Conservation (phyloP, 2,113 vertebrate genomes). For the Syngnathus typhle region DNA sequence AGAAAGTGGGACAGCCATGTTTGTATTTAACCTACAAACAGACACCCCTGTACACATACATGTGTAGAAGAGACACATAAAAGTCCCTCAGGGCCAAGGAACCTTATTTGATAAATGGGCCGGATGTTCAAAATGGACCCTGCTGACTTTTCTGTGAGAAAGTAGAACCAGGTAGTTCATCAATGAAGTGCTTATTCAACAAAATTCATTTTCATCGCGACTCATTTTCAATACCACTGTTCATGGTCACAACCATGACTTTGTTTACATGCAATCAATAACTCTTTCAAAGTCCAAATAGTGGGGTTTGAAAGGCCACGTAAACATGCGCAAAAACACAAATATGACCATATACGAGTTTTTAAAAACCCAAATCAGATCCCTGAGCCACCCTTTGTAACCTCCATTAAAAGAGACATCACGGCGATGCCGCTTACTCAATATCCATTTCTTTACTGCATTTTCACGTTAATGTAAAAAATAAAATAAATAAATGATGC, state of each 20-base stretch:
- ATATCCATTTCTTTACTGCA: too few species aligned
- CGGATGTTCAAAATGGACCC: not conserved
- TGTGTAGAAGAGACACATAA: slow-evolving; percentile 32
- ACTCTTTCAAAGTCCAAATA: too few species aligned
- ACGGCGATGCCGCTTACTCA: too few species aligned
- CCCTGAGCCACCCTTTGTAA: too few species aligned
- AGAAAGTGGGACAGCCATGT: slow-evolving; percentile 44
- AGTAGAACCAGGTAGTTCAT: not conserved
- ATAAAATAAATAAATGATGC: not conserved
- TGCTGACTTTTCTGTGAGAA: not conserved
- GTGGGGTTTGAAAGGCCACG: too few species aligned
- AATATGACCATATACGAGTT: too few species aligned
- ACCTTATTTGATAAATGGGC: slow-evolving; percentile 9
- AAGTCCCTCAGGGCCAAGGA: not conserved
- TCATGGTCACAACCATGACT: not conserved
- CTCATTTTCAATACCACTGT: not conserved
- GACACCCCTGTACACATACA: slow-evolving; percentile 17
- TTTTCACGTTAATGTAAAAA: not conserved
- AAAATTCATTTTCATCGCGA: not conserved
- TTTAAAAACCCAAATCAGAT: too few species aligned
- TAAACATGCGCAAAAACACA: too few species aligned
- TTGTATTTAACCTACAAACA: slow-evolving; percentile 54
- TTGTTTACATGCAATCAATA: too few species aligned
- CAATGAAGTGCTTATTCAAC: not conserved
- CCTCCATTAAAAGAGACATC: too few species aligned